Base-by-base conservation (phyloP, 2,113 vertebrate genomes). In the Chloropsis hardwickii region DNA sequence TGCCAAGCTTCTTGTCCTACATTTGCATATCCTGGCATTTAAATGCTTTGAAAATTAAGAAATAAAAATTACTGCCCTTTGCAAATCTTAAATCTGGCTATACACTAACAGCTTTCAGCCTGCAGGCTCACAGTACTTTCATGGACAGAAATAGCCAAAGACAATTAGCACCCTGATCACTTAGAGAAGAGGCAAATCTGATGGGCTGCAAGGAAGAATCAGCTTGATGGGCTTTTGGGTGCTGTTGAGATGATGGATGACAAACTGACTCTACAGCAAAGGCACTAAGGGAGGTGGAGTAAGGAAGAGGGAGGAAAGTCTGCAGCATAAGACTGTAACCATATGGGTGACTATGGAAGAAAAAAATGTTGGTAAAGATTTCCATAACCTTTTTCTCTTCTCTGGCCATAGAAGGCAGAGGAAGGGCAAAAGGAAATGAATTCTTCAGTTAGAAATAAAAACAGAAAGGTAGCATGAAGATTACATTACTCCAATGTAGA, bases 21-120 rank as follows among this genome's bases (percentile, higher is more conserved):
- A 84, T 94, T 92, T 95, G 45, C 86, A 84, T 91, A 89, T 31
- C n/a, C 51, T 77, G 72, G 65, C 40, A 91, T 84, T 94, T 88
- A 42, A 71, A 21, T 65, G 25, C 25, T 61, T 89, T 90, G 28
- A 78, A 94, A 92, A 92, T 66, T 58, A 81, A 78, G 51, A 90
- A 90, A 72, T 69, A 56, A 67, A 94, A 81, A 69, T 20, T 39
- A 88, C 23, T 67, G 22, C 12, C 54, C n/a, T 82, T 85, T 92
- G 37, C 20, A 80, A 76, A 47, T 65, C 53, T 48, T 94, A 66
- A 53, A 60, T 57, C 77, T 11, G 14, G 14, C 48, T 81, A 10
- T 23, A 60, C 64, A 48, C 13, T 50, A 90, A 60, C 27, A 56
- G 6, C 22, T 87, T 67, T 67, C 27, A 61, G 17, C 25, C 60